Evolutionary conservation across 2,113 vertebrate genomes (phyloP), one percentile per base, ranked within the genome.

Genomic region (Cynopterus brachyotis): DNA sequence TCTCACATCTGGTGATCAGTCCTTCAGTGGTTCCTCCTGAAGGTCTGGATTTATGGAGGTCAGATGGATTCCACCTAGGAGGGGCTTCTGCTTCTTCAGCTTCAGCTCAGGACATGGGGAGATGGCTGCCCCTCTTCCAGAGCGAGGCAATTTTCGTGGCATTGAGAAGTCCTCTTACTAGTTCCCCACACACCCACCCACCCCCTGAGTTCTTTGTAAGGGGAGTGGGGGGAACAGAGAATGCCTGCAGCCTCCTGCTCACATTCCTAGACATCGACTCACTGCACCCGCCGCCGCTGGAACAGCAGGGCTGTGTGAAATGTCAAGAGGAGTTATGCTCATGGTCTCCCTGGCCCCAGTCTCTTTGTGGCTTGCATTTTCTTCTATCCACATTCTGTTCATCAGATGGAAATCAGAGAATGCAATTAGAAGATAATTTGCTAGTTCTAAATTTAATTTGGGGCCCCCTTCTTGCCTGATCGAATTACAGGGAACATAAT

Each of bases 181-280:
- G 66, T 82, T 53, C 79, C 57, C 69, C 66, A n/a, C 76, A 62
- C 42, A 26, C 80, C 37, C 83, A 66, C 66, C 86, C 89, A 92
- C 90, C 90, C 76, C 83, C 75, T 0, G 30, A 78, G 92, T 82
- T 81, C 91, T 97, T 79, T 97, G 95, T 91, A 55, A 75, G 62
- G 40, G 75, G 86, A 90, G 90, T 83, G 20, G 87, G 92, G 84
- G 92, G 79, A 91, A 84, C 57, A 7, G 93, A 93, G 95, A 95
- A 59, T 2, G 84, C 84, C 94, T 35, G 62, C 96, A 97, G 97
- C 96, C 96, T 97, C 57, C 97, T 91, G 93, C 92, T 96, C 60
- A 0, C 98, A 98, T 99, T 99, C 98, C 98, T 98, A 98, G 98
- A 99, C 98, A 96, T 97, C 98, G 97, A 98, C 98, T 98, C 98